Evolutionary conservation across 2,888 invertebrate genomes (phyloP).

Genomic region (Abscondita cerata): DNA sequence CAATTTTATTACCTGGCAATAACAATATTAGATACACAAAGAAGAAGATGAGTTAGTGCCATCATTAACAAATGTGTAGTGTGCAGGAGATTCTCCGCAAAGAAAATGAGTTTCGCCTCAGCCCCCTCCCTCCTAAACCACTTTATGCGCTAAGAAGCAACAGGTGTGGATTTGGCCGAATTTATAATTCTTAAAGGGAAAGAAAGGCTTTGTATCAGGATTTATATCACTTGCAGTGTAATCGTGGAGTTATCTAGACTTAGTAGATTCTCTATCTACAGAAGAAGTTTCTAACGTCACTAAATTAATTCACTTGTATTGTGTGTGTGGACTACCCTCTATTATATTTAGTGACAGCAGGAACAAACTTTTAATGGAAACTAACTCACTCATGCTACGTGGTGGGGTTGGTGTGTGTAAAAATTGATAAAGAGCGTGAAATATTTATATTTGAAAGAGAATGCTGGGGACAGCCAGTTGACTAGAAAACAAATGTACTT

Average conservation of each 20-base stretch:
- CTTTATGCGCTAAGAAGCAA: neutral
- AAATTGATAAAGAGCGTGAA: neutral
- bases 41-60: neutral
- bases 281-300: neutral
- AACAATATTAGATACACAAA: neutral
- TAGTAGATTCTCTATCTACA: too few relatives aligned
- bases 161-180: too few relatives aligned
- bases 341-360: neutral
- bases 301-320: neutral
- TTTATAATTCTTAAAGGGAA: neutral
- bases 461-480: too few relatives aligned
- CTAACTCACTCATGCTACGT: neutral
- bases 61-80: neutral
- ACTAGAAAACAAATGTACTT: too few relatives aligned
- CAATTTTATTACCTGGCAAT: too few relatives aligned
- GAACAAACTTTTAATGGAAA: neutral
- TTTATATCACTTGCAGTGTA: neutral
- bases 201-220: neutral
- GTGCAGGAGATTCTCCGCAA: too few relatives aligned
- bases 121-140: neutral
- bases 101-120: too few relatives aligned
- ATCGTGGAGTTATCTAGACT: neutral
- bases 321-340: neutral
- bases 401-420: neutral
- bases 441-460: too few relatives aligned